Evolutionary conservation across 1,140 invertebrate genomes (phyloP).

Genomic region (Oedothorax gibbosus): DNA sequence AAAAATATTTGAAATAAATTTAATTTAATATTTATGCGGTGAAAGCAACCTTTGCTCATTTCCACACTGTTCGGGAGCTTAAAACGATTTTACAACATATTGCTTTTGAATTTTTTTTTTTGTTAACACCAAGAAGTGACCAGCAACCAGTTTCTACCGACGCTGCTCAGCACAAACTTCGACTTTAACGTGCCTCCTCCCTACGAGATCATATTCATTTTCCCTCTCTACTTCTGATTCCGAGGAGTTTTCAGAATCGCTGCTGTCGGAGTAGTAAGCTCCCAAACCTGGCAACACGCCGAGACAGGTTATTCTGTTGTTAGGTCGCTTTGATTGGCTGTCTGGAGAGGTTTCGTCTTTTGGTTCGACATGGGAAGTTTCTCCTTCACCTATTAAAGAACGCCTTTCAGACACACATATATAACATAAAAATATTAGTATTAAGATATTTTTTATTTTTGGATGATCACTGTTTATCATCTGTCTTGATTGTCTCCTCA

Average conservation of each 20-base stretch:
- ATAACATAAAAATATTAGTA: no score
- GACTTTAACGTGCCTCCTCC: conserved; percentile 28
- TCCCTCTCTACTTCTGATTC: conserved; percentile 54
- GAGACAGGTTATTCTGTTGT: conserved; percentile 52
- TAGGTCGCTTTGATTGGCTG: neutral
- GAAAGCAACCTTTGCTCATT: no score
- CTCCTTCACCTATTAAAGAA: conserved; percentile 4
- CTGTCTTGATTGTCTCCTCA: no score
- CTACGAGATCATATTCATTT: conserved; percentile 44
- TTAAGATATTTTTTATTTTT: no score
- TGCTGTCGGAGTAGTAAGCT: conserved; percentile 60
- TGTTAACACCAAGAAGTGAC: no score
- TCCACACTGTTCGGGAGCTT: no score
- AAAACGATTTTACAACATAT: no score
- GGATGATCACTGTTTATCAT: no score
- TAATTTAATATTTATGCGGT: no score
- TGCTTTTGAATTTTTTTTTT: no score
- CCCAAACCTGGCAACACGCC: conserved; percentile 62
- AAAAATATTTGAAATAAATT: no score
- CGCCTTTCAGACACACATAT: neutral
- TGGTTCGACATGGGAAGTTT: neutral
- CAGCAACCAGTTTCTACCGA: no score
- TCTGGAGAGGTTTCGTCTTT: neutral
- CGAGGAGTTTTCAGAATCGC: conserved; percentile 60
- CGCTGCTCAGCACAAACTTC: neutral